A percentile compares a stretch with the other conserved stretches of the same genome.
phyloP scores from a whole-genome alignment of 2,888 invertebrate genomes.

The Volucella bombylans region DNA sequence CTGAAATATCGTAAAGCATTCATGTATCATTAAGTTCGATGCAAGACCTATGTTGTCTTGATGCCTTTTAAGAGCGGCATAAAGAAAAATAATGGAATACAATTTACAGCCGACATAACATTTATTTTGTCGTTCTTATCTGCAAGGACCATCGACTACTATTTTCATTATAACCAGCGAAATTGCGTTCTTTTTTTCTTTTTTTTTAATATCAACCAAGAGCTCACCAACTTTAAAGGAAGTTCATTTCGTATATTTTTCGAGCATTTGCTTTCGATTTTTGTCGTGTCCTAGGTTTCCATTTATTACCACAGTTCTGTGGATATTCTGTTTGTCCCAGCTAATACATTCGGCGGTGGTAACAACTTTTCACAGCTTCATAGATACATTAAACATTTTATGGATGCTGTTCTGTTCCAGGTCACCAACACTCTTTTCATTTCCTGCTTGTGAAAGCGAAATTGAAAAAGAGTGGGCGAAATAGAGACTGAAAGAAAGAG shows the following conservation, averaged over 20 bases:
- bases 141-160: conserved; percentile 3
- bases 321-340: conserved; percentile 39
- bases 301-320: conserved; percentile 37
- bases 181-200: conserved; percentile 2
- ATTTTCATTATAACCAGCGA: conserved; percentile 32
- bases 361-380: conserved; percentile 48
- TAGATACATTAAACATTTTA: conserved; percentile 35
- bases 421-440: conserved; percentile 50
- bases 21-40: conserved; percentile 35
- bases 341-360: conserved; percentile 34
- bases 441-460: conserved; percentile 26
- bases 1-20: conserved; percentile 31
- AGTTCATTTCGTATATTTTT: conserved; percentile 13
- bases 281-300: conserved; percentile 14
- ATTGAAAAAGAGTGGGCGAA: neutral
- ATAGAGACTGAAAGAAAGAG: conserved; percentile 20
- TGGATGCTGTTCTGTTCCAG: conserved; percentile 31
- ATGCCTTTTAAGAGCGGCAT: neutral
- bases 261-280: conserved; percentile 37
- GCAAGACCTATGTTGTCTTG: neutral
- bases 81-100: conserved; percentile 28
- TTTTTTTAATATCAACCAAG: conserved; percentile 10
- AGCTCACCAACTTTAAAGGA: conserved; percentile 21
- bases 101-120: conserved; percentile 27
- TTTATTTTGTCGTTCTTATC: conserved; percentile 21